Evolutionary conservation across 2,113 vertebrate genomes (phyloP), one percentile per base, ranked within the genome.

Genomic region (Spea multiplicata): DNA sequence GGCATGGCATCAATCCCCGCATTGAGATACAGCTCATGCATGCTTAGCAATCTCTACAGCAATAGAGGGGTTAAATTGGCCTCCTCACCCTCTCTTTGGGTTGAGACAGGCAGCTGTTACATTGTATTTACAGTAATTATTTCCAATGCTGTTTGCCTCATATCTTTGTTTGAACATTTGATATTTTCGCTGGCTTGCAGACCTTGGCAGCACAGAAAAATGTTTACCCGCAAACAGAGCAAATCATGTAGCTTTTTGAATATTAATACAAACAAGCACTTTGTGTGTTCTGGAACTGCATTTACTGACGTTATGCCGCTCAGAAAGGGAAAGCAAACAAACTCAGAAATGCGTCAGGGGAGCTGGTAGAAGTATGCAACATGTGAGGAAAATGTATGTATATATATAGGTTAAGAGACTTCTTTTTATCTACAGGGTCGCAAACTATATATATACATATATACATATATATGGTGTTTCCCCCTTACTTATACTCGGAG

Each of bases 121-220:
- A 66, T 16, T 50, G 14, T 73, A 73, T 79, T 79, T 72, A 59
- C 76, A 30, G 55, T 72, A 61, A 79, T 79, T 79, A 79, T 73
- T 79, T 79, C 69, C 62, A 79, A 66, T 79, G 65, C 61, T 57
- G 76, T 79, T 79, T 79, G 69, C 76, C 50, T 79, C 76, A 66
- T 73, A 79, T 79, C 76, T 79, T 79, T 79, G 76, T 79, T 79
- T 79, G 76, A 79, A 79, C 76, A 79, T 79, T 79, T 79, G 76
- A 79, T 79, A 79, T 79, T 79, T 79, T 79, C 70, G 12, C 62
- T 66, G 61, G 61, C 76, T 55, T 49, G 62, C 44, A 79, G 76
- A 73, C 76, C 50, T 73, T 73, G 76, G 76, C 61, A 79, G 70
- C 44, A 72, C 8, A 52, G n/a, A 57, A 61, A 79, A 73, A 66